Percentiles rank a stretch among this genome's conserved stretches.
Conservation (phyloP, 2,797 vertebrate species). For the Streptopelia turtur region DNA sequence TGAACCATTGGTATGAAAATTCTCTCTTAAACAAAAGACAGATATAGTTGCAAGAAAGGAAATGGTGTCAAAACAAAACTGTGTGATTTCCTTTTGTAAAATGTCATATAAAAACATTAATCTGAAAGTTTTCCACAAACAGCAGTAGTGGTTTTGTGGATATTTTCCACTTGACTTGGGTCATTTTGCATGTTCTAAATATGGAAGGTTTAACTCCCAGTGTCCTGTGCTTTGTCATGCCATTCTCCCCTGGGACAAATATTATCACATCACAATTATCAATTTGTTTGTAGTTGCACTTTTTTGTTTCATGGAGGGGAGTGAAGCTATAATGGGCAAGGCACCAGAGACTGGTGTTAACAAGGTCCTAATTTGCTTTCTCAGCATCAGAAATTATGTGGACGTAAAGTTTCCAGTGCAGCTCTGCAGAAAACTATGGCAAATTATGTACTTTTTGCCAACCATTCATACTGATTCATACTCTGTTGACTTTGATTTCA, state of each 20-base stretch:
- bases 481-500: not conserved
- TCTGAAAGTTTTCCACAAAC: slow-evolving; percentile 41
- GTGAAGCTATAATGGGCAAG: not conserved
- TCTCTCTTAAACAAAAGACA: slow-evolving; percentile 55
- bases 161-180: slow-evolving; percentile 40
- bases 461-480: not conserved
- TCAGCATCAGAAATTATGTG: not conserved
- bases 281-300: not conserved
- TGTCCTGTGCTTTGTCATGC: not conserved
- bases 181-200: not conserved
- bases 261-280: slow-evolving; percentile 6
- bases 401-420: not conserved
- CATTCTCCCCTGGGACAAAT: not conserved
- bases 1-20: slow-evolving; percentile 43
- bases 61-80: slow-evolving; percentile 47
- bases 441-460: slow-evolving; percentile 4
- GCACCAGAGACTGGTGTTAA: not conserved
- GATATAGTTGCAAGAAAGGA: slow-evolving; percentile 58
- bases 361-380: slow-evolving; percentile 5
- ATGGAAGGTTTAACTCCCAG: not conserved
- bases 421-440: not conserved
- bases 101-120: slow-evolving; percentile 32
- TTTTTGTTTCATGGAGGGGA: not conserved
- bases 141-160: slow-evolving; percentile 1
- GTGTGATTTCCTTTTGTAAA: slow-evolving; percentile 54